Conservation (phyloP, 2,888 invertebrate genomes). For the Thymelicus lineola region DNA sequence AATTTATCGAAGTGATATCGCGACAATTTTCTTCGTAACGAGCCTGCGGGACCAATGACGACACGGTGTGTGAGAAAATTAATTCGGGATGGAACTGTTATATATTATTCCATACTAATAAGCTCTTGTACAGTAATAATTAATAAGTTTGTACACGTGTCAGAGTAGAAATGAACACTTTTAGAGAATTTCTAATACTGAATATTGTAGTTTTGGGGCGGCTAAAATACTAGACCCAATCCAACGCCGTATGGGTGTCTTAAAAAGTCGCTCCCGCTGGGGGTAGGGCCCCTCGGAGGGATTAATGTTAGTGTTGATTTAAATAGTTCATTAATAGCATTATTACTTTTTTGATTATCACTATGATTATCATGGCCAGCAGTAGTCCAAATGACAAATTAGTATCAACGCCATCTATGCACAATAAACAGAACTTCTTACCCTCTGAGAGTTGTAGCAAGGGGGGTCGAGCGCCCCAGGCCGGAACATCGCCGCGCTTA, state of each 20-base stretch:
- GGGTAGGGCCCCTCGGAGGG: no score
- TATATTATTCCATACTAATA: not conserved
- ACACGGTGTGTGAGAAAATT: not conserved
- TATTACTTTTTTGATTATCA: no score
- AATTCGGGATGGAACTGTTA: not conserved
- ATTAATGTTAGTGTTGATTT: no score
- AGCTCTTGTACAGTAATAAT: not conserved
- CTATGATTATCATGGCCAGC: no score
- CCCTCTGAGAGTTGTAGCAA: constrained; percentile 87
- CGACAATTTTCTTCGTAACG: not conserved
- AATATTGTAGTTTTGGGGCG: no score
- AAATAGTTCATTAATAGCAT: no score
- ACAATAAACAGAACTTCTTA: constrained; percentile 61
- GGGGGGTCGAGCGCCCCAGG: constrained; percentile 87
- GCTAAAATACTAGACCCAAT: no score
- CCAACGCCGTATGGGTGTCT: no score
- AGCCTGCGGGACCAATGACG: not conserved
- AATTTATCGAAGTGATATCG: constrained; percentile 16
- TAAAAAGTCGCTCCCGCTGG: no score
- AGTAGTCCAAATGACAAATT: constrained; percentile 6
- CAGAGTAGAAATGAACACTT: no score
- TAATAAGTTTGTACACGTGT: no score
- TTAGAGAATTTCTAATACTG: no score
- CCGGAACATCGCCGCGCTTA: constrained; percentile 89
- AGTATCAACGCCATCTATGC: constrained; percentile 64